A percentile compares a stretch with the other conserved stretches of the same genome.
Conservation (phyloP, 2,797 vertebrate species). For the Prunella strophiata region DNA sequence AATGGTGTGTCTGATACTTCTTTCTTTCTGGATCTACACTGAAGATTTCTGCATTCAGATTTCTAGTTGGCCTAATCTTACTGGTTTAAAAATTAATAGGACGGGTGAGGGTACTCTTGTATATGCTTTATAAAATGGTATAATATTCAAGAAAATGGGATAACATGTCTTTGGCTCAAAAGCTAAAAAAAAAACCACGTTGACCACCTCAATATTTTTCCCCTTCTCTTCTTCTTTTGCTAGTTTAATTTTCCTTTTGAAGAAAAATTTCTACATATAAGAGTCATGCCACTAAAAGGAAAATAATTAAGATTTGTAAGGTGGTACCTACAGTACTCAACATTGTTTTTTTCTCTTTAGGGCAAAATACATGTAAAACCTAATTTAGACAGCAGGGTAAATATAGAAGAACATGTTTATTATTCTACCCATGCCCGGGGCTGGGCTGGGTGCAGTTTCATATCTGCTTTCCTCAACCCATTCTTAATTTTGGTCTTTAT, state of each 20-base stretch:
- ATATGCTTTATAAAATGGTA: not conserved
- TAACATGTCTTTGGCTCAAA: not conserved
- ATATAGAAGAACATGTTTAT: not conserved
- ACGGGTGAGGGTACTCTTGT: not conserved
- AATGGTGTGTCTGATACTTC: not conserved
- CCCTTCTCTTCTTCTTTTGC: not conserved
- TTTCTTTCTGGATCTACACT: not conserved
- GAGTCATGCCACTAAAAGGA: not conserved
- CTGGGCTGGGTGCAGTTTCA: not conserved
- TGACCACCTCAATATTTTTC: not conserved
- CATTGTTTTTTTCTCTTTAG: not conserved
- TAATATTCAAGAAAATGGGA: not conserved
- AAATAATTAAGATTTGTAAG: not conserved
- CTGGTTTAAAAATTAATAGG: not conserved
- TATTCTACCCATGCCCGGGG: not conserved
- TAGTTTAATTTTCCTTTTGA: not conserved
- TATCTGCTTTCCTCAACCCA: not conserved
- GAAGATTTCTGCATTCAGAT: not conserved
- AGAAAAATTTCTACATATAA: not conserved
- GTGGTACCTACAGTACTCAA: not conserved
- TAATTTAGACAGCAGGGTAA: not conserved
- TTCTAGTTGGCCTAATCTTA: not conserved
- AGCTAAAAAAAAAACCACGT: fast-evolving
- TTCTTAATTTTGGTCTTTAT: not conserved
- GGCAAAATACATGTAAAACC: not conserved